Evolutionary conservation across 2,113 vertebrate genomes (phyloP), one percentile per base, ranked within the genome.

Genomic region (Lampris incognitus): DNA sequence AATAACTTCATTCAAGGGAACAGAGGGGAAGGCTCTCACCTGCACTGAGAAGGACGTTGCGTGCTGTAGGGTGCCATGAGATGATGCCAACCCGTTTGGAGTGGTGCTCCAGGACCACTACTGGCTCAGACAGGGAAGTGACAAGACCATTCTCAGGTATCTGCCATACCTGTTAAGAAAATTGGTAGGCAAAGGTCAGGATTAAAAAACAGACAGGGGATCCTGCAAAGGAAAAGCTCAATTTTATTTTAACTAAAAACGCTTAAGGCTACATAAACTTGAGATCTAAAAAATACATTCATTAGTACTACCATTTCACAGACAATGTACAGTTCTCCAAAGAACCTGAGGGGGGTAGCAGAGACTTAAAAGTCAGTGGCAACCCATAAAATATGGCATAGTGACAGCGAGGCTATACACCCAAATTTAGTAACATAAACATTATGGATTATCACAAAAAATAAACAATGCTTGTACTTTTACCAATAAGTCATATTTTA

Each of bases 31-130:
- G 9, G n/a, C 3, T 58, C 39, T 11, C 92, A 98, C 98, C 98
- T 89, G 98, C 97, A 0, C 98, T 99, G 9, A 99, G 96, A 68
- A 99, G 96, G 72, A 99, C 92, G 0, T 99, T 98, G 81, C 97
- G 96, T 0, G 97, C 97, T 0, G 97, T 98, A 0, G 98, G 98
- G 44, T 99, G 98, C 98, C 98, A 99, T 64, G 96, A 93, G 78
- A 99, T 94, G 3, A 99, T 98, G 90, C 98, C 98, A 0, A 99
- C 98, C 2, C 97, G 91, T 91, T 99, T 99, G 55, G 97, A 98
- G 86, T 99, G 98, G 36, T 97, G 97, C 87, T 99, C 96, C 82
- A 99, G 82, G 42, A 96, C 92, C 9, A 97, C 97, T 81, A 96
- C 97, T 0, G 98, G 96, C 77, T 99, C 97, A 0, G 96, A 93